These are phyloP conservation scores for Dipodomys stephensi DNA, from an alignment of 2,113 vertebrate genomes.

Conservation along the genomic window DNA sequence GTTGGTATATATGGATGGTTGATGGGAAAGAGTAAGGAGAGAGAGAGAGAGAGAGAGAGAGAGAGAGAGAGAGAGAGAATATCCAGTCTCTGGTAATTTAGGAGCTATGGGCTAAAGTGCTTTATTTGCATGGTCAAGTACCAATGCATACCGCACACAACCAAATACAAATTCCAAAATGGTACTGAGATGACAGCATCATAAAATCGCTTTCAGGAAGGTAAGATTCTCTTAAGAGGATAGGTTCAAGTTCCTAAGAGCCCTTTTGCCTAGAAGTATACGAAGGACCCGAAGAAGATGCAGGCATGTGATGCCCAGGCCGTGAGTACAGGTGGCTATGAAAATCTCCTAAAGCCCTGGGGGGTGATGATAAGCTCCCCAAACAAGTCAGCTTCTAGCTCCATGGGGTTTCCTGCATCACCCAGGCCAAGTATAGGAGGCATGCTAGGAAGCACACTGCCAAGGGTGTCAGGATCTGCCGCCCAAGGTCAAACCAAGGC, in stretches of 20 bases:
- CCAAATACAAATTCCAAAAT: neutral
- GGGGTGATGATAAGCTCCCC: too few relatives aligned
- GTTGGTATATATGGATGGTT: neutral
- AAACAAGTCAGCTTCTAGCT: neutral
- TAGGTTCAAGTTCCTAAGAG: neutral
- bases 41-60: neutral
- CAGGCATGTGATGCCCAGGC: neutral
- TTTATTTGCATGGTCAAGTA: too few relatives aligned
- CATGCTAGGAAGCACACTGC: neutral
- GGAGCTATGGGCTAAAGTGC: fast-evolving
- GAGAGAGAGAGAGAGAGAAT: neutral
- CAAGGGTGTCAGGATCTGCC: neutral
- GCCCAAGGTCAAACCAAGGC: neutral
- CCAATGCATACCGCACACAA: neutral
- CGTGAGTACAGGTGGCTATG: fast-evolving
- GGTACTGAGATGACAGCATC: neutral
- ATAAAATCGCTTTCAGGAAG: neutral
- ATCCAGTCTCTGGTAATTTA: neutral
- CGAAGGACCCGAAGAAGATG: neutral
- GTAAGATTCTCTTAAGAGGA: neutral
- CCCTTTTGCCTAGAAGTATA: neutral
- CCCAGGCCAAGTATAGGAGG: neutral
- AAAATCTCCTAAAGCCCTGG: neutral
- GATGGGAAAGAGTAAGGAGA: neutral
- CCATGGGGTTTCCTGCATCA: neutral